These are phyloP conservation scores for Cetoscarus ocellatus DNA, from an alignment of 2,797 vertebrate species.

Conservation along the genomic window DNA sequence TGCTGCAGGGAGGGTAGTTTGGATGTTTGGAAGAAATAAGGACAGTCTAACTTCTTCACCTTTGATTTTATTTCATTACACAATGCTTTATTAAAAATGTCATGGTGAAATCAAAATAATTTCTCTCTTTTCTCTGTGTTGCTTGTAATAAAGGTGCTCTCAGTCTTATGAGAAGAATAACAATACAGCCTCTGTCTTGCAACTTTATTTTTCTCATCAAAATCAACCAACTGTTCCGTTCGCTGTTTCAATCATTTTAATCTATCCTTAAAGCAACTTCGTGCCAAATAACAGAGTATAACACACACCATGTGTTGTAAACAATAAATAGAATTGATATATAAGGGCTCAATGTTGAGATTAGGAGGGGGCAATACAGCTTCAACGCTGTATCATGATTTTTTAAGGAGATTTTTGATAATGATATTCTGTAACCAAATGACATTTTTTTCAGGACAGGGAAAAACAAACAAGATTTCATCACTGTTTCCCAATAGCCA, in stretches of 20 bases:
- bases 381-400: no score
- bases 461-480: no score
- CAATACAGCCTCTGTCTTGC: neutral
- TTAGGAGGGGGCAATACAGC: no score
- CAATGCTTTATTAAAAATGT: neutral
- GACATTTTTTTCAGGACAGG: no score
- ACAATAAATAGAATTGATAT: no score
- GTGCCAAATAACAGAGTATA: neutral
- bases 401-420: no score
- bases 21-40: neutral
- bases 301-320: no score
- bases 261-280: neutral
- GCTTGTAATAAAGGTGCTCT: neutral
- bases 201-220: constrained; percentile 6
- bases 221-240: neutral
- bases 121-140: neutral
- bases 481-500: no score
- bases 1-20: neutral
- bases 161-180: neutral
- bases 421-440: no score
- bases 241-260: neutral
- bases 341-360: no score
- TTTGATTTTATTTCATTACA: neutral
- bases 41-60: neutral
- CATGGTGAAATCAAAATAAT: neutral